These are phyloP conservation scores for Cyphomyrus discorhynchus DNA, from an alignment of 2,113 vertebrate genomes.

Conservation along the genomic window DNA sequence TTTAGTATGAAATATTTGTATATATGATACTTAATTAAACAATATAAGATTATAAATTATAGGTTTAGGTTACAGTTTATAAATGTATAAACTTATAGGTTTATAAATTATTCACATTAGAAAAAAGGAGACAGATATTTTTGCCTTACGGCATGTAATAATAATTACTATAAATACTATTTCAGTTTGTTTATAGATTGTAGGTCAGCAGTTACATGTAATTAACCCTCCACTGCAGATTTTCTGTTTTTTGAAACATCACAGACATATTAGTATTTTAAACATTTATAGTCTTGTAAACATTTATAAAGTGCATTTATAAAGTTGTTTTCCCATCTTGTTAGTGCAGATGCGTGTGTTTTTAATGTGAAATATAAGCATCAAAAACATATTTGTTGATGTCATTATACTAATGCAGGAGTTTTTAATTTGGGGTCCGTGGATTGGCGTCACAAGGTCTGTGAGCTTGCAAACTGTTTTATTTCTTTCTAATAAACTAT, in stretches of 20 bases:
- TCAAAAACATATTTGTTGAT: neutral
- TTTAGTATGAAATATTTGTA: neutral
- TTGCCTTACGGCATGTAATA: neutral
- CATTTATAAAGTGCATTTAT: neutral
- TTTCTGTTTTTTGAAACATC: neutral
- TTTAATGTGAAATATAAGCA: neutral
- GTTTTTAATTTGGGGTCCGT: neutral
- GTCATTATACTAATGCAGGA: neutral
- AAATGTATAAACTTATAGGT: neutral
- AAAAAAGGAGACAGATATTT: neutral
- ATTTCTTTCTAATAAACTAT: neutral
- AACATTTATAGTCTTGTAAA: slow-evolving; percentile 6
- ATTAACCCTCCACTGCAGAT: neutral
- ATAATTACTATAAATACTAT: neutral
- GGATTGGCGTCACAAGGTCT: neutral
- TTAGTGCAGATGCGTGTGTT: neutral
- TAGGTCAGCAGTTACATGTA: neutral
- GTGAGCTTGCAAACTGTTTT: neutral
- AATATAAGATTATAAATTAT: slow-evolving; percentile 4
- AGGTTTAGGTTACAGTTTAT: slow-evolving; percentile 5
- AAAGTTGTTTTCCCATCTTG: neutral
- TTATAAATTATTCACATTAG: slow-evolving; percentile 2
- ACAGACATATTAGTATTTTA: neutral
- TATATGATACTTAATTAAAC: neutral
- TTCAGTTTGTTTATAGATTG: neutral